phyloP scores from a whole-genome alignment of 2,113 vertebrate species.

The Arizona elegans region DNA sequence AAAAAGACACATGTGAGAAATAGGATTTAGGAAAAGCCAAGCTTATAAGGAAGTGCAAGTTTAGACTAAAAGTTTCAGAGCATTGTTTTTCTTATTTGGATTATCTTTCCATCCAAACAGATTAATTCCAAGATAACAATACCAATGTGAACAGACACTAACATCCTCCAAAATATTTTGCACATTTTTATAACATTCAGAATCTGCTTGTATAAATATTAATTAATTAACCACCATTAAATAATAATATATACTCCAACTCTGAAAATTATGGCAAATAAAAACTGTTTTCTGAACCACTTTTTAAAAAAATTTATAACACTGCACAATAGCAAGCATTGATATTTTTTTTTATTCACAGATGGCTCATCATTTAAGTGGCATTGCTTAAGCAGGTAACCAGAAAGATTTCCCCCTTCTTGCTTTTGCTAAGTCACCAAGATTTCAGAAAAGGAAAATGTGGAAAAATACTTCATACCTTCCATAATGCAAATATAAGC shows the following conservation, averaged over 20 bases:
- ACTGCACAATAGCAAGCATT: not conserved
- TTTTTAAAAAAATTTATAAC: not conserved
- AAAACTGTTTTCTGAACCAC: no score
- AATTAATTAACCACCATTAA: not conserved
- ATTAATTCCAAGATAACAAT: not conserved
- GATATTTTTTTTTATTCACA: not conserved
- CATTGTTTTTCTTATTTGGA: not conserved
- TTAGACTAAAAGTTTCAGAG: not conserved
- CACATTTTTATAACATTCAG: not conserved
- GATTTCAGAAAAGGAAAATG: fast-evolving
- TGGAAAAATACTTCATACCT: conserved; percentile 72
- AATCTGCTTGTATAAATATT: not conserved
- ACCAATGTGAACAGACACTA: not conserved
- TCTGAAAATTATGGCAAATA: not conserved
- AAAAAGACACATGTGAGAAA: not conserved
- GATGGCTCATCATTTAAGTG: not conserved
- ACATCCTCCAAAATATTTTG: not conserved
- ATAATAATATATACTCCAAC: not conserved
- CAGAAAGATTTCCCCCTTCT: not conserved
- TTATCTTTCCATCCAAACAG: not conserved
- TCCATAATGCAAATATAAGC: conserved; percentile 92
- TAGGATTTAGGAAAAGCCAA: not conserved
- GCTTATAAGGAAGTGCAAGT: not conserved
- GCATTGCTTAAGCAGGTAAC: not conserved
- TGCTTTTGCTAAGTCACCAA: not conserved